phyloP scores from a whole-genome alignment of 2,888 invertebrate species.

The Harpalus rufipes region DNA sequence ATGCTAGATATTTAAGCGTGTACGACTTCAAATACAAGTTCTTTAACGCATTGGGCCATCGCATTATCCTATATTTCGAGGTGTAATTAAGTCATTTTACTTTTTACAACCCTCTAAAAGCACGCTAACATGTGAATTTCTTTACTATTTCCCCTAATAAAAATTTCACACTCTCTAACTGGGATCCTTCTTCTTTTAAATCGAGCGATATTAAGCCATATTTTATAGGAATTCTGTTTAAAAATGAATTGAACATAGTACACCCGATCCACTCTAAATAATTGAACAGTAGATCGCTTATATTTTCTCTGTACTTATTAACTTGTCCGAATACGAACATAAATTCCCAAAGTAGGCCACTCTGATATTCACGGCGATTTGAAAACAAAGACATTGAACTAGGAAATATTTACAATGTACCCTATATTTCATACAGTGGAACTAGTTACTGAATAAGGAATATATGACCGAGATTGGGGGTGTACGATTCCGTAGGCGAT shows the following conservation, averaged over 20 bases:
- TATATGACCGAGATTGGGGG: no score
- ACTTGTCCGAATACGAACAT: conserved; percentile 28
- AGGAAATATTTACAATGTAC: background rate
- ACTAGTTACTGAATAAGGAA: no score
- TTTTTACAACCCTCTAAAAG: background rate
- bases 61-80: conserved; percentile 71
- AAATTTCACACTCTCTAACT: background rate
- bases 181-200: conserved; percentile 4
- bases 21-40: background rate
- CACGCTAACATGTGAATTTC: background rate
- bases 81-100: conserved; percentile 68
- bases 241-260: conserved; percentile 22
- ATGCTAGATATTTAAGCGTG: no score
- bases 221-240: conserved; percentile 27
- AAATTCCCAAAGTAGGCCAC: conserved; percentile 27
- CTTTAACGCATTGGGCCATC: no score
- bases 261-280: conserved; percentile 48
- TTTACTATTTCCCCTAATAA: background rate
- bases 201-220: conserved; percentile 32
- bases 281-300: conserved; percentile 38
- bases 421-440: background rate
- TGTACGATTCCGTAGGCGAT: no score
- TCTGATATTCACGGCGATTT: conserved; percentile 19
- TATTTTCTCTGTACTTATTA: conserved; percentile 29
- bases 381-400: background rate